A percentile compares a stretch with the other conserved stretches of the same genome.
Evolutionary conservation across 2,113 vertebrate species (phyloP).

Genomic region (Engraulis encrasicolus): DNA sequence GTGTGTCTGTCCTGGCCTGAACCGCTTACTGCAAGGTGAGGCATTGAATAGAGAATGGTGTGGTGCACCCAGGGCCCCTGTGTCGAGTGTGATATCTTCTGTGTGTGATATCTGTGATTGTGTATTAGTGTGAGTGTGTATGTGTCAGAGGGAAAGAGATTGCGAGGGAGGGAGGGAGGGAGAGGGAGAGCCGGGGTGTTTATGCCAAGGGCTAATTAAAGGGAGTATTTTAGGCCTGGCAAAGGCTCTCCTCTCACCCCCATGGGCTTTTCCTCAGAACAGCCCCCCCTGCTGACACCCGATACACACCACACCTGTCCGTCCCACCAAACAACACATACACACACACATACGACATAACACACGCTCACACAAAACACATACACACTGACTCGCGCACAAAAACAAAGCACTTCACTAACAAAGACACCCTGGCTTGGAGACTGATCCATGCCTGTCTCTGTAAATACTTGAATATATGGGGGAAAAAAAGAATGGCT

Average conservation of each 20-base stretch:
- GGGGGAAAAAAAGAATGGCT: too few relatives aligned
- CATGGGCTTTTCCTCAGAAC: conserved; percentile 68
- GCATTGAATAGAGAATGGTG: conserved; percentile 2
- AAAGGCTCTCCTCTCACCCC: conserved; percentile 59
- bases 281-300: conserved; percentile 70
- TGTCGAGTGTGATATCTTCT: conserved; percentile 8
- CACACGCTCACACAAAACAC: not conserved
- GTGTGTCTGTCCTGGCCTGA: conserved; percentile 1
- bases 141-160: not conserved
- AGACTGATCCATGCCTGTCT: not conserved
- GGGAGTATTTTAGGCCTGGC: conserved; percentile 67
- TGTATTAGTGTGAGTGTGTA: not conserved
- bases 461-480: conserved; percentile 15
- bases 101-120: conserved; percentile 5
- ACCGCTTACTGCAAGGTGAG: not conserved
- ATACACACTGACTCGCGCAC: not conserved
- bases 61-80: not conserved
- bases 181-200: conserved; percentile 40
- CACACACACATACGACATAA: conserved; percentile 6
- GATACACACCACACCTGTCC: conserved; percentile 68
- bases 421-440: not conserved
- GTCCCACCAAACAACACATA: conserved; percentile 55
- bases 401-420: not conserved
- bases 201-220: conserved; percentile 67
- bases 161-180: not conserved